A percentile compares a stretch with the other conserved stretches of the same genome.
Conservation (phyloP, 2,113 vertebrate genomes). For the Rhinichthys klamathensis region DNA sequence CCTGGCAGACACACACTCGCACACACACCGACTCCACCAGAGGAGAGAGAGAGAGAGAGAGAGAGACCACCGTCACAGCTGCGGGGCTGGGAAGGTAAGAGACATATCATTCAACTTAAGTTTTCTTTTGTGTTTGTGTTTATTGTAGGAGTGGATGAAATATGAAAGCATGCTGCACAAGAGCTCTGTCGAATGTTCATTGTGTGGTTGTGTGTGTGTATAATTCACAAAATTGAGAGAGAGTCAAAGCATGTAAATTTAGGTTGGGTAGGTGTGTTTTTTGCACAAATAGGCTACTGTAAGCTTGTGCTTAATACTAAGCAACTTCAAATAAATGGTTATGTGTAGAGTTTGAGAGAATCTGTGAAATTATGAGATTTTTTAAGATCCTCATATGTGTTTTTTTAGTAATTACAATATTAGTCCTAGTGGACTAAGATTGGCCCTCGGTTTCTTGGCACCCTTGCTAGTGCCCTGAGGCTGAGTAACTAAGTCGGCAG, state of each 20-base stretch:
- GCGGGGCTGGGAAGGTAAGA: constrained; percentile 56
- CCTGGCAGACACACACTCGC: constrained; percentile 52
- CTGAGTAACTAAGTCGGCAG: neutral
- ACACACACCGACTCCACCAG: constrained; percentile 40
- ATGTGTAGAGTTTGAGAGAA: neutral
- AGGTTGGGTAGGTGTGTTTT: neutral
- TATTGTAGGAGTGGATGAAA: neutral
- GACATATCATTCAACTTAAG: neutral
- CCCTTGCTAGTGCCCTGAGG: neutral
- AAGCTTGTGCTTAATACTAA: constrained; percentile 12
- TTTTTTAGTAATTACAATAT: constrained; percentile 19
- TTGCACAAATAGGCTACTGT: constrained; percentile 41
- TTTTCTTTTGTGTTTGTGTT: neutral
- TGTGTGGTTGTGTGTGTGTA: constrained; percentile 20
- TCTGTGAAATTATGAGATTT: neutral
- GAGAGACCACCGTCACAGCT: constrained; percentile 39
- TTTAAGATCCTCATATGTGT: constrained; percentile 5
- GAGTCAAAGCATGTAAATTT: neutral
- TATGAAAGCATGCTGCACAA: neutral
- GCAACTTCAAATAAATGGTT: neutral
- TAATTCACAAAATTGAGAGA: neutral
- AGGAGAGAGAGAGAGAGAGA: constrained; percentile 31
- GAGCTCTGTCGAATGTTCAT: neutral
- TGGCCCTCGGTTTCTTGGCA: constrained; percentile 14
- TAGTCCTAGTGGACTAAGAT: constrained; percentile 17